Percentiles rank a stretch among this genome's conserved stretches.
Evolutionary conservation across 2,113 vertebrate species (phyloP).

Genomic region (Dicrurus megarhynchus): DNA sequence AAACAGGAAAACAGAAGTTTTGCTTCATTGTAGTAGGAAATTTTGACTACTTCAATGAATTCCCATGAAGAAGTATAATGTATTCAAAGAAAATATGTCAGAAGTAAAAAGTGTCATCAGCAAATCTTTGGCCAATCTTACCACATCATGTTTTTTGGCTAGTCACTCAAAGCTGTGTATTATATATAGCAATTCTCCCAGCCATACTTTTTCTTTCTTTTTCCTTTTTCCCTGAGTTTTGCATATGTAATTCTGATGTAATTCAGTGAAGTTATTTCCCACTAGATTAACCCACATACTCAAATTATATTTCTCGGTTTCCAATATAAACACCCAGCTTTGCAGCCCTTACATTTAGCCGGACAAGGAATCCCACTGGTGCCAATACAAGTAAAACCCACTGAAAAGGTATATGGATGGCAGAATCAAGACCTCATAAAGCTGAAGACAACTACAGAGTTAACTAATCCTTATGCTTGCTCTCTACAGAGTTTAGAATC

Average conservation of each 20-base stretch:
- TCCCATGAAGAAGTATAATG: background rate
- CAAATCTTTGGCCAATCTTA: background rate
- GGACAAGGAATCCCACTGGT: background rate
- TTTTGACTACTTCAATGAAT: background rate
- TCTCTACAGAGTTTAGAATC: conserved; percentile 23
- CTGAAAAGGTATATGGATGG: conserved; percentile 1
- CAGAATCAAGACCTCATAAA: conserved; percentile 35
- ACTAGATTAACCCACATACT: background rate
- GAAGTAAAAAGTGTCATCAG: background rate
- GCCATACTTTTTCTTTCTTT: background rate
- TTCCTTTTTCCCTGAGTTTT: background rate
- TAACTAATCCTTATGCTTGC: conserved; percentile 29
- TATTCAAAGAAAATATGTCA: background rate
- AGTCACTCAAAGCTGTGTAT: background rate
- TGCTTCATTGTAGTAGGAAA: background rate
- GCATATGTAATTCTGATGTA: conserved; percentile 29
- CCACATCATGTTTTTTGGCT: background rate
- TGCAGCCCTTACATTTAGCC: background rate
- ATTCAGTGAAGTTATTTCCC: conserved; percentile 14
- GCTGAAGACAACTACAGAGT: conserved; percentile 15
- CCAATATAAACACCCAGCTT: background rate
- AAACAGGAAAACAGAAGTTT: background rate
- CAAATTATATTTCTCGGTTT: conserved; percentile 13
- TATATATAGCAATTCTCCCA: background rate
- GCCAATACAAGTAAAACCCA: background rate